Conservation (phyloP, 92 coral and sea anemone genomes). For the Phymanthus crucifer region DNA sequence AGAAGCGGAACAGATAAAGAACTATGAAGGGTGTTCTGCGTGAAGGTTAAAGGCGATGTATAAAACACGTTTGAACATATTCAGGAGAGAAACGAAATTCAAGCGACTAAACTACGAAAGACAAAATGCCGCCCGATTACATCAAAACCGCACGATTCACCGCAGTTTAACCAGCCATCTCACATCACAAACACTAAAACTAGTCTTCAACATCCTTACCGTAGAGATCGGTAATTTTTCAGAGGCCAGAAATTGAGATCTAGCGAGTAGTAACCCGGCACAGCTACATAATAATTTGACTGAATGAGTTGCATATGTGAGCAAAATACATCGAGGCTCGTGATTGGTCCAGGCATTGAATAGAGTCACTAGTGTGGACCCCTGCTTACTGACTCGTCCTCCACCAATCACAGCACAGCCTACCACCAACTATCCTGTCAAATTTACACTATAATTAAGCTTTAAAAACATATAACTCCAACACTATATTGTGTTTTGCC, state of each 20-base stretch:
- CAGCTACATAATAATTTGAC: slow-evolving; percentile 24
- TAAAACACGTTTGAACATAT: slow-evolving; percentile 40
- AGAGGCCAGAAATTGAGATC: slow-evolving; percentile 21
- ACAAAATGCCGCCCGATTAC: slow-evolving; percentile 11
- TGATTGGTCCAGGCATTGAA: slow-evolving; percentile 33
- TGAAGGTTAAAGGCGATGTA: slow-evolving; percentile 41
- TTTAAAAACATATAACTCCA: background rate
- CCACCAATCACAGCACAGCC: slow-evolving; percentile 47
- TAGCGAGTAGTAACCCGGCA: slow-evolving; percentile 21
- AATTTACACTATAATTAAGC: background rate
- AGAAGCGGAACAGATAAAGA: slow-evolving; percentile 16
- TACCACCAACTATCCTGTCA: slow-evolving; percentile 18
- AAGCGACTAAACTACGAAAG: slow-evolving; percentile 3
- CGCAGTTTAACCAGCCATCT: slow-evolving; percentile 31
- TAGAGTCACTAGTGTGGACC: slow-evolving; percentile 26
- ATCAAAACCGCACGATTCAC: slow-evolving; percentile 34
- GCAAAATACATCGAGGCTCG: slow-evolving; percentile 17
- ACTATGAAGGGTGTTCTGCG: slow-evolving; percentile 8
- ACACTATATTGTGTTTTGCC: background rate
- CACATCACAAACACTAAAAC: background rate
- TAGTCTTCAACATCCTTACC: slow-evolving; percentile 16
- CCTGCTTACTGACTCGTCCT: slow-evolving; percentile 33
- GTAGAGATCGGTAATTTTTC: slow-evolving; percentile 7
- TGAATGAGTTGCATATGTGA: slow-evolving; percentile 55
- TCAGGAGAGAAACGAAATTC: slow-evolving; percentile 22